Evolutionary conservation across 2,797 vertebrate genomes (phyloP).

Genomic region (Pseudochirops cupreus): DNA sequence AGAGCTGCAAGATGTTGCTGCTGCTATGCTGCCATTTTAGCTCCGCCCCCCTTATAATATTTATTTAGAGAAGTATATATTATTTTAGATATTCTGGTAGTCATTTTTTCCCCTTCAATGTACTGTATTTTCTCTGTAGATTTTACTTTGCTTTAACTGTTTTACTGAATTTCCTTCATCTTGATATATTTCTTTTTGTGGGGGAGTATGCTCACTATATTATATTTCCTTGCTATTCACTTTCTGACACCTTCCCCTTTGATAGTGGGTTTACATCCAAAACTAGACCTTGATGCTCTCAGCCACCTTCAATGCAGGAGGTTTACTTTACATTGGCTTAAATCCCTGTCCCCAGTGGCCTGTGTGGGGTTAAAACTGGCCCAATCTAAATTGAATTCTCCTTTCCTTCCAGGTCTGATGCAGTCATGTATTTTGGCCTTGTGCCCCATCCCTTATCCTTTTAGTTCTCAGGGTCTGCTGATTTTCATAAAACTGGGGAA

Average conservation of each 20-base stretch:
- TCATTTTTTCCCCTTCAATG: not conserved
- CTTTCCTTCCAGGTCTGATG: not conserved
- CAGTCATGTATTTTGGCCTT: not conserved
- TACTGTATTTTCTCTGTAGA: not conserved
- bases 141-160: not conserved
- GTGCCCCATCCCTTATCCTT: not conserved
- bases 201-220: not conserved
- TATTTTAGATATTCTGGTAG: not conserved
- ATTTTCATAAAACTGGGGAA: no score
- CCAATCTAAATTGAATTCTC: not conserved
- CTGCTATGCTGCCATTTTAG: no score
- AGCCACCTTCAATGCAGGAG: accelerated
- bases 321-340: not conserved
- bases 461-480: not conserved
- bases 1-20: no score
- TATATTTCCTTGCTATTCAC: not conserved
- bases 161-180: not conserved
- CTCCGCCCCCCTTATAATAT: not conserved
- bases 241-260: not conserved
- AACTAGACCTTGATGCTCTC: not conserved
- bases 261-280: not conserved
- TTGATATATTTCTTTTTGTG: not conserved
- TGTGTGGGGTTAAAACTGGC: not conserved
- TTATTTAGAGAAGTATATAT: not conserved
- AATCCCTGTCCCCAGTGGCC: not conserved